phyloP scores from a whole-genome alignment of 2,888 invertebrate genomes.

The Mythimna vitellina region DNA sequence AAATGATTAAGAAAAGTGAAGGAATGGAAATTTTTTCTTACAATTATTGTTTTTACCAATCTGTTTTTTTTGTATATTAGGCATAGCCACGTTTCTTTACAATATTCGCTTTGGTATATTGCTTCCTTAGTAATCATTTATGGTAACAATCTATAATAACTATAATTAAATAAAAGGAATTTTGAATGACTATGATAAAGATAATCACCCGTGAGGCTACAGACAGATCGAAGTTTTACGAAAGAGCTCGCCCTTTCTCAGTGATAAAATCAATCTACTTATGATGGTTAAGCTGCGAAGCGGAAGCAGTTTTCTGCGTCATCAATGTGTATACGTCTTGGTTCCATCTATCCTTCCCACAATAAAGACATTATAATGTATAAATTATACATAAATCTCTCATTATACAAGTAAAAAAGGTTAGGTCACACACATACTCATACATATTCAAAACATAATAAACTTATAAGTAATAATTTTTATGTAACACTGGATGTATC shows the following conservation, averaged over 20 bases:
- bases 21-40: not conserved
- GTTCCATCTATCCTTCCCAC: not conserved
- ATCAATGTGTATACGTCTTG: not conserved
- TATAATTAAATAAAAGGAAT: not conserved
- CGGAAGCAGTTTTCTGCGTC: not conserved
- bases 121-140: not conserved
- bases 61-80: too few relatives aligned
- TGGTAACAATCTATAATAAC: not conserved
- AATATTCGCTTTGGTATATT: not conserved
- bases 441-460: too few relatives aligned
- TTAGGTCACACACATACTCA: too few relatives aligned
- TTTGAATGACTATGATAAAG: not conserved
- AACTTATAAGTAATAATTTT: too few relatives aligned
- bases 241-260: not conserved
- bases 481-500: not conserved
- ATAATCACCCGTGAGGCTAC: not conserved
- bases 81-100: not conserved
- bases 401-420: too few relatives aligned
- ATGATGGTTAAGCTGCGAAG: not conserved
- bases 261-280: not conserved
- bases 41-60: too few relatives aligned
- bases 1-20: not conserved
- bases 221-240: not conserved
- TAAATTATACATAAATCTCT: too few relatives aligned
- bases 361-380: not conserved